Conservation (phyloP, 1,140 invertebrate species). For the Triops cancriformis region DNA sequence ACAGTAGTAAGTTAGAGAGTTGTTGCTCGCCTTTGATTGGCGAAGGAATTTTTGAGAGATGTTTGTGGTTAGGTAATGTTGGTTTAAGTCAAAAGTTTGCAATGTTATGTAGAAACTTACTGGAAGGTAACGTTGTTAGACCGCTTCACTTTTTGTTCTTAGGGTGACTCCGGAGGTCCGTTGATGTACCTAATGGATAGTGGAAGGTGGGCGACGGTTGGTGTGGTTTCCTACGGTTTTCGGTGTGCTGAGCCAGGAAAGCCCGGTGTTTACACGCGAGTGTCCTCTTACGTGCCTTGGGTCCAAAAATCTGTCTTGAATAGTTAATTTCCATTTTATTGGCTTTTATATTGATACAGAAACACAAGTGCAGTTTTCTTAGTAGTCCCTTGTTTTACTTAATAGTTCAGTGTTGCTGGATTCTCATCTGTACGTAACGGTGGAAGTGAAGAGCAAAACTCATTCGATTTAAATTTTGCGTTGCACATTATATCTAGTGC, state of each 20-base stretch:
- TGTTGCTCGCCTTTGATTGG: background rate
- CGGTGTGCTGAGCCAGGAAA: slow-evolving; percentile 54
- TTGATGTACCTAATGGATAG: slow-evolving; percentile 58
- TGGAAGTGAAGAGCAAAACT: too few species aligned
- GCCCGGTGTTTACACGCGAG: slow-evolving; percentile 62
- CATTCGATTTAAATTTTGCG: too few species aligned
- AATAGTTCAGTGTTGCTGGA: too few species aligned
- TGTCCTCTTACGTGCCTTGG: slow-evolving; percentile 62
- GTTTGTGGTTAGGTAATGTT: background rate
- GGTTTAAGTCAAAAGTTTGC: too few species aligned
- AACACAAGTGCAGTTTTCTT: background rate
- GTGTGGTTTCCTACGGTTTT: slow-evolving; percentile 36
- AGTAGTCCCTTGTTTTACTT: background rate
- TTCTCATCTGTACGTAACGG: too few species aligned
- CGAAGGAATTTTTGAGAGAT: background rate
- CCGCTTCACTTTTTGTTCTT: slow-evolving; percentile 30
- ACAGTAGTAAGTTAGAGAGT: too few species aligned
- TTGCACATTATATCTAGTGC: too few species aligned
- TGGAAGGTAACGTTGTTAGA: background rate
- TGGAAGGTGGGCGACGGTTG: slow-evolving; percentile 62
- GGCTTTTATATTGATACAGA: background rate
- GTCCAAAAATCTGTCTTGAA: slow-evolving; percentile 63
- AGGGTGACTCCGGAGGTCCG: slow-evolving; percentile 79
- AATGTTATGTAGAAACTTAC: background rate
- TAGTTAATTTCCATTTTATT: slow-evolving; percentile 27